A percentile compares a stretch with the other conserved stretches of the same genome.
Evolutionary conservation across 1,140 invertebrate species (phyloP).

Genomic region (Drosophila elegans): DNA sequence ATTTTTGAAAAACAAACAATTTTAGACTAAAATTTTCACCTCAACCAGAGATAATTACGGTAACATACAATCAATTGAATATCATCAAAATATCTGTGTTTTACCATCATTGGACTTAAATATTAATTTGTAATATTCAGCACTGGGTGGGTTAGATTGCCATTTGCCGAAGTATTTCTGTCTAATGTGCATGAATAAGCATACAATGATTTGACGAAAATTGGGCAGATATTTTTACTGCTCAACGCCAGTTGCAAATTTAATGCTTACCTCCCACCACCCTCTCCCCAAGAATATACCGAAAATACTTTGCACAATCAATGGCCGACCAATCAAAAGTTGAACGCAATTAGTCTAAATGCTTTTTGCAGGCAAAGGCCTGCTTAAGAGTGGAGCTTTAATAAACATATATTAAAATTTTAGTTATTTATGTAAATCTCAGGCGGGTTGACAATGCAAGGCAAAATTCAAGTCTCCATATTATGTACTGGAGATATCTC

Average conservation of each 20-base stretch:
- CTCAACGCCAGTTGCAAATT: constrained; percentile 65
- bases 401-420: constrained; percentile 84
- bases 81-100: constrained; percentile 1
- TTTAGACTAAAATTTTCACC: not conserved
- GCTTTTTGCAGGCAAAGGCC: constrained; percentile 39
- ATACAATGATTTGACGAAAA: constrained; percentile 30
- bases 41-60: too few species aligned
- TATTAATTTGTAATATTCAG: constrained; percentile 50
- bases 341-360: constrained; percentile 72
- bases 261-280: constrained; percentile 42
- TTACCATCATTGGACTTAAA: constrained; percentile 21
- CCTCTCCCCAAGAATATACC: constrained; percentile 26
- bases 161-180: constrained; percentile 62
- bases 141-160: constrained; percentile 25
- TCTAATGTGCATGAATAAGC: constrained; percentile 68
- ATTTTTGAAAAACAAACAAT: too few species aligned
- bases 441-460: constrained; percentile 64
- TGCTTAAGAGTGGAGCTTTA: constrained; percentile 72
- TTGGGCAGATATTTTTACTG: constrained; percentile 57
- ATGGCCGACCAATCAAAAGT: constrained; percentile 76
- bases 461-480: constrained; percentile 46
- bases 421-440: constrained; percentile 82
- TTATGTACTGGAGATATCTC: constrained; percentile 48
- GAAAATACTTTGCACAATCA: constrained; percentile 54
- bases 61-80: not conserved